phyloP scores from a whole-genome alignment of 2,888 invertebrate genomes.

The Noctua comes region DNA sequence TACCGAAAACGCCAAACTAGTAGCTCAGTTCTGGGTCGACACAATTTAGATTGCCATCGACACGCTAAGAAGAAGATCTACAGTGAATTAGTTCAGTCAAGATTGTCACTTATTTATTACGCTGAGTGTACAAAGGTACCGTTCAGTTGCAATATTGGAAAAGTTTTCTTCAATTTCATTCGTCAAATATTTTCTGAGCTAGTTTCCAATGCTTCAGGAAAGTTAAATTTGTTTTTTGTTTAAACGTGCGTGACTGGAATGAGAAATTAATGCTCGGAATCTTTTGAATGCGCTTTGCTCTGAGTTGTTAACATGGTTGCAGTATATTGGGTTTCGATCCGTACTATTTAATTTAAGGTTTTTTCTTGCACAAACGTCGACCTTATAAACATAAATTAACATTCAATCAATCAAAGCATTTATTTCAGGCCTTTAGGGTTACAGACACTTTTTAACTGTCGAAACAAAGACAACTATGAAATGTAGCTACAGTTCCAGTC shows the following conservation, averaged over 20 bases:
- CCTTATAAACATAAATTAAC: background rate
- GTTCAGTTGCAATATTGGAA: conserved; percentile 57
- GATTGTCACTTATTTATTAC: background rate
- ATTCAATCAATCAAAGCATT: too few species aligned
- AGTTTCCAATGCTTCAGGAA: conserved; percentile 45
- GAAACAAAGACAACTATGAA: too few species aligned
- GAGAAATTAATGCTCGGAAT: conserved; percentile 29
- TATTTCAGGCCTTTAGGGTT: too few species aligned
- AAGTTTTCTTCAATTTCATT: conserved; percentile 57
- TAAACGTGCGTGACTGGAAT: conserved; percentile 31
- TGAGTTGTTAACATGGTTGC: background rate
- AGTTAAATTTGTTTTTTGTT: conserved; percentile 54
- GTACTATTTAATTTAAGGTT: background rate
- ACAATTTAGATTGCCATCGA: too few species aligned
- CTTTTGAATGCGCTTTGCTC: background rate
- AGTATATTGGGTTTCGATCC: background rate
- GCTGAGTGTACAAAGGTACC: conserved; percentile 17
- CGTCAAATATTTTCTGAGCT: conserved; percentile 58
- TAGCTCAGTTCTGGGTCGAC: too few species aligned
- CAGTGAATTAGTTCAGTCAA: background rate
- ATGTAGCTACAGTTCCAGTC: too few species aligned
- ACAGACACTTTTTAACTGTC: too few species aligned
- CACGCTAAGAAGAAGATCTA: background rate
- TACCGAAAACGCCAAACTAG: too few species aligned
- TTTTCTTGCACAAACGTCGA: background rate